Evolutionary conservation across 2,797 vertebrate genomes (phyloP).

Genomic region (Chelon auratus): DNA sequence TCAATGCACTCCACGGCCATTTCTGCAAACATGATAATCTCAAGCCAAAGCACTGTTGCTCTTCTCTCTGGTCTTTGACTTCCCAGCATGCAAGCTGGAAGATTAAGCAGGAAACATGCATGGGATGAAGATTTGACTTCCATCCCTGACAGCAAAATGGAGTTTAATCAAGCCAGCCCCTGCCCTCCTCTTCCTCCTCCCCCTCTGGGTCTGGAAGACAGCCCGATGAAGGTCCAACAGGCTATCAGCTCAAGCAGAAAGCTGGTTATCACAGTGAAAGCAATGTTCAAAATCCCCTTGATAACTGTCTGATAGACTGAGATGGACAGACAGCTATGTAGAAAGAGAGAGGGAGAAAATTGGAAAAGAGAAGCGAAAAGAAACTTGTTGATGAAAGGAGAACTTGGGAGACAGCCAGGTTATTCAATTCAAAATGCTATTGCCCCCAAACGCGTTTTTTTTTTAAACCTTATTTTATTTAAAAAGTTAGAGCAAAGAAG

Average conservation of each 20-base stretch:
- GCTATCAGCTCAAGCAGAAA: slow-evolving; percentile 67
- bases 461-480: slow-evolving; percentile 34
- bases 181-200: slow-evolving; percentile 1
- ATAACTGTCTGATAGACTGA: slow-evolving; percentile 56
- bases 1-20: slow-evolving; percentile 15
- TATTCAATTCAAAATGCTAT: slow-evolving; percentile 55
- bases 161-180: slow-evolving; percentile 59
- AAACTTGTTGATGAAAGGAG: slow-evolving; percentile 47
- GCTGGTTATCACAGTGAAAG: slow-evolving; percentile 65
- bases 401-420: slow-evolving; percentile 26
- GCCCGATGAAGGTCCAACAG: slow-evolving; percentile 60
- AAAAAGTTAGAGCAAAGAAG: slow-evolving; percentile 47
- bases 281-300: slow-evolving; percentile 57
- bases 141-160: slow-evolving; percentile 30
- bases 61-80: slow-evolving; percentile 28
- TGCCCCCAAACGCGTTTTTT: slow-evolving; percentile 13
- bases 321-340: slow-evolving; percentile 51
- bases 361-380: slow-evolving; percentile 48
- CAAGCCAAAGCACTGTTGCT: slow-evolving; percentile 52
- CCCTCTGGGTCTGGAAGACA: slow-evolving; percentile 35
- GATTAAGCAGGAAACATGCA: neutral
- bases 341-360: slow-evolving; percentile 48
- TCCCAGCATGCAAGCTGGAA: slow-evolving; percentile 16
- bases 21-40: slow-evolving; percentile 62
- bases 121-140: slow-evolving; percentile 36